Evolutionary conservation across 2,113 vertebrate species (phyloP).

Genomic region (Perognathus longimembris): DNA sequence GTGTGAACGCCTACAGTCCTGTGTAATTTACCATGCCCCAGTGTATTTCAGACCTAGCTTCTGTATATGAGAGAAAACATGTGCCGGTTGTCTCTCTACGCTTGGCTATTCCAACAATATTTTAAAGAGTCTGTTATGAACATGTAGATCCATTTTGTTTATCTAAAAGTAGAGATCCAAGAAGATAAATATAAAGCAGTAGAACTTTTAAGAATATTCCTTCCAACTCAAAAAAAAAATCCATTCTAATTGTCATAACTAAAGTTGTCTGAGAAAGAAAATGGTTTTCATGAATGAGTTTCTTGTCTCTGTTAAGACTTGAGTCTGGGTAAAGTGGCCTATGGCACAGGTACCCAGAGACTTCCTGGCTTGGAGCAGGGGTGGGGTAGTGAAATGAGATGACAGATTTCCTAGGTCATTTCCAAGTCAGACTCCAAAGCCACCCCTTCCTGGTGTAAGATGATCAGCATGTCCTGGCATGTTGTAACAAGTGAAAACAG

Average conservation of each 20-base stretch:
- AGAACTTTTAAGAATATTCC: not conserved
- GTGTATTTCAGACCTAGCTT: too few relatives aligned
- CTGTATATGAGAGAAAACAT: too few relatives aligned
- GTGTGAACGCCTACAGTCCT: too few relatives aligned
- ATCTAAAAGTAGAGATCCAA: not conserved
- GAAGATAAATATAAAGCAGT: not conserved
- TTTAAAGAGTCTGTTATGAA: not conserved
- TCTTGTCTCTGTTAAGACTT: not conserved
- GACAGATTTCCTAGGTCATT: not conserved
- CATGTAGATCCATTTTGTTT: not conserved
- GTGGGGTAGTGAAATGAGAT: not conserved
- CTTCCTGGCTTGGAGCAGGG: not conserved
- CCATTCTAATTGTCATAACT: slow-evolving; percentile 23
- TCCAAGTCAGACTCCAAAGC: not conserved
- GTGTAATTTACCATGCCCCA: too few relatives aligned
- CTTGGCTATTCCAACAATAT: too few relatives aligned
- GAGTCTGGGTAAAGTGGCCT: not conserved
- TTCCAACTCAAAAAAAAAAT: slow-evolving; percentile 19
- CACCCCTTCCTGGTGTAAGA: not conserved
- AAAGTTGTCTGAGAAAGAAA: not conserved
- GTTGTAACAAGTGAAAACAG: not conserved
- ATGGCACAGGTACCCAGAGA: not conserved
- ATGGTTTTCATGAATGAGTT: not conserved
- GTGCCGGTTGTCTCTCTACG: too few relatives aligned
- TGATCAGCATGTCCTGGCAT: not conserved